Evolutionary conservation across 1,140 invertebrate species (phyloP).

Genomic region (Heliconius congener): DNA sequence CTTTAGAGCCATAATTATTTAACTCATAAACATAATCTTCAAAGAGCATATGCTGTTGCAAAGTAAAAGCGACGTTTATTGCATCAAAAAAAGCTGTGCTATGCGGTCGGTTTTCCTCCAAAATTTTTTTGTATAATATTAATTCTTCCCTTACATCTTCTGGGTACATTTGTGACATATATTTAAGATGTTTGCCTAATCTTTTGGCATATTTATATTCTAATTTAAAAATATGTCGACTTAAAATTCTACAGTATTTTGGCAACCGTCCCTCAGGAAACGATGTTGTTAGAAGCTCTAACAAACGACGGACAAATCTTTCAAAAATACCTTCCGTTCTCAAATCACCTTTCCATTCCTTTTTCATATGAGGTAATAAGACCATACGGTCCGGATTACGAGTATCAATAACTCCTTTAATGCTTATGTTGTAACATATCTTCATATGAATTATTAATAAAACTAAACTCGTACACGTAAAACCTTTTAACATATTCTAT

Average conservation of each 20-base stretch:
- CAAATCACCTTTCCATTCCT: constrained; percentile 17
- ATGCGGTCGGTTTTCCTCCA: constrained; percentile 41
- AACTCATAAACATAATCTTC: constrained; percentile 58
- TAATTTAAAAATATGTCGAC: constrained; percentile 36
- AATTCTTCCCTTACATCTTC: constrained; percentile 51
- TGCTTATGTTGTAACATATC: constrained; percentile 20
- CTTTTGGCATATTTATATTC: constrained; percentile 44
- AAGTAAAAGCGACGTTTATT: constrained; percentile 54
- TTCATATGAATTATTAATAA: constrained; percentile 18
- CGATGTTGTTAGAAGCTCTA: constrained; percentile 47
- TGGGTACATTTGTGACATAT: constrained; percentile 48
- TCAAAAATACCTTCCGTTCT: constrained; percentile 55
- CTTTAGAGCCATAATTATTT: constrained; percentile 46
- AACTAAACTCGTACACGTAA: constrained; percentile 23
- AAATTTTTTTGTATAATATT: constrained; percentile 42
- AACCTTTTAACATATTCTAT: constrained; percentile 30
- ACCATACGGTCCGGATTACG: constrained; percentile 23
- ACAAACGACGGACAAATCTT: constrained; percentile 49
- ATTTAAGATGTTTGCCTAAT: constrained; percentile 48
- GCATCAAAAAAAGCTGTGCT: constrained; percentile 50
- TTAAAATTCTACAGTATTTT: constrained; percentile 51
- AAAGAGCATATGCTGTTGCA: constrained; percentile 50
- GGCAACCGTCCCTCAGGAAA: constrained; percentile 49
- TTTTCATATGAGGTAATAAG: constrained; percentile 34
- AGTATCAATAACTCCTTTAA: constrained; percentile 36